These are phyloP conservation scores for Lycocorax pyrrhopterus DNA, from an alignment of 2,113 vertebrate species.

Conservation along the genomic window DNA sequence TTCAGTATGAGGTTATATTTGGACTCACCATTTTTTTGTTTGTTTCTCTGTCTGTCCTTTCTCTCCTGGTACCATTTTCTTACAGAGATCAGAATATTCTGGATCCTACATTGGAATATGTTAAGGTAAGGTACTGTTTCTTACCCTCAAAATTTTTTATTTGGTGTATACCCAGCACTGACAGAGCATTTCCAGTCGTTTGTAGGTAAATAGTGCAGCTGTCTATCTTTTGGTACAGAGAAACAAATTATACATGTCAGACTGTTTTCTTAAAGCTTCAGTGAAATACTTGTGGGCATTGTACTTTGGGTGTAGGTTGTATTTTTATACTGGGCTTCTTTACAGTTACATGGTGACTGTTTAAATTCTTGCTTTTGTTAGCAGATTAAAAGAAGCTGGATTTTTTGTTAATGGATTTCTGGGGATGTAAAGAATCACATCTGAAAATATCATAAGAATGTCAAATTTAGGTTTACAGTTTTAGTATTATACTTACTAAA, in stretches of 20 bases:
- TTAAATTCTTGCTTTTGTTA: neutral
- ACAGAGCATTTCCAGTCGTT: neutral
- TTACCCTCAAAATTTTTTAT: neutral
- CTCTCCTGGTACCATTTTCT: neutral
- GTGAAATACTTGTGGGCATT: neutral
- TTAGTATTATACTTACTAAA: neutral
- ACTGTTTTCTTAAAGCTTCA: neutral
- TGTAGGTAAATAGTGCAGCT: neutral
- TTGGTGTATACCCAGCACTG: neutral
- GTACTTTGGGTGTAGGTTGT: neutral
- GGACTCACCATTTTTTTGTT: slow-evolving; percentile 5
- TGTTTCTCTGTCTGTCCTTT: neutral
- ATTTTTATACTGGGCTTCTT: neutral
- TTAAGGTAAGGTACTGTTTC: slow-evolving; percentile 78
- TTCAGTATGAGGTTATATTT: neutral
- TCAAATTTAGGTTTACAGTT: neutral
- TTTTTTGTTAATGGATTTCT: neutral
- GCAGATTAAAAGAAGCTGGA: neutral
- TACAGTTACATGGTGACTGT: neutral
- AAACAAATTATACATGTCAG: neutral
- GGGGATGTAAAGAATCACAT: neutral
- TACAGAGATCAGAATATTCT: slow-evolving; percentile 73
- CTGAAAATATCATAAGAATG: neutral
- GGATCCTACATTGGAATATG: slow-evolving; percentile 80
- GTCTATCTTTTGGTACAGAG: neutral